Conservation (phyloP, 2,797 vertebrate species). For the Pterois miles region DNA sequence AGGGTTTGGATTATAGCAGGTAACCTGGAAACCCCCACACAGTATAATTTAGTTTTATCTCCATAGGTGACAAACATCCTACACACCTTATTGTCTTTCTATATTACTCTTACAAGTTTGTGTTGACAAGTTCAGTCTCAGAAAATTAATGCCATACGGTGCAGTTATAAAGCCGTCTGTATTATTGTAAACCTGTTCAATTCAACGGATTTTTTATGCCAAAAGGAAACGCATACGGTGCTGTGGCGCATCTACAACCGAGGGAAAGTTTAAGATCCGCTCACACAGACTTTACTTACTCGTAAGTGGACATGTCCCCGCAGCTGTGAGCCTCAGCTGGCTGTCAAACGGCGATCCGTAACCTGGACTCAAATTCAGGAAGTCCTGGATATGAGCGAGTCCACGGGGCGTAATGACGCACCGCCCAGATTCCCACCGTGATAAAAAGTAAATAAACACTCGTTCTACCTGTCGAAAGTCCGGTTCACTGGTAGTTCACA, state of each 20-base stretch:
- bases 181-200: background rate
- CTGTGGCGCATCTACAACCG: background rate
- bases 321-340: conserved; percentile 17
- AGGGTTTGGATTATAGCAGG: background rate
- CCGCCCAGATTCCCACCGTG: conserved; percentile 33
- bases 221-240: background rate
- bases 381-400: conserved; percentile 42
- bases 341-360: conserved; percentile 4
- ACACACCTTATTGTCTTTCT: conserved; percentile 1
- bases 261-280: background rate
- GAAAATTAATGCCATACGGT: background rate
- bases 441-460: conserved; percentile 1
- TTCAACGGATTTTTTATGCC: background rate
- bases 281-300: conserved; percentile 46
- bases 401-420: conserved; percentile 16
- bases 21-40: conserved; percentile 24
- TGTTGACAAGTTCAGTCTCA: background rate
- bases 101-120: conserved; percentile 1
- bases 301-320: conserved; percentile 19
- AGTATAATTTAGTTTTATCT: conserved; percentile 12
- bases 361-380: conserved; percentile 62
- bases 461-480: background rate
- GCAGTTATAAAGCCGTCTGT: background rate
- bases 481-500: background rate
- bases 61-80: conserved; percentile 10